Base-by-base conservation (phyloP, 2,113 vertebrate species). In the Macrotis lagotis region DNA sequence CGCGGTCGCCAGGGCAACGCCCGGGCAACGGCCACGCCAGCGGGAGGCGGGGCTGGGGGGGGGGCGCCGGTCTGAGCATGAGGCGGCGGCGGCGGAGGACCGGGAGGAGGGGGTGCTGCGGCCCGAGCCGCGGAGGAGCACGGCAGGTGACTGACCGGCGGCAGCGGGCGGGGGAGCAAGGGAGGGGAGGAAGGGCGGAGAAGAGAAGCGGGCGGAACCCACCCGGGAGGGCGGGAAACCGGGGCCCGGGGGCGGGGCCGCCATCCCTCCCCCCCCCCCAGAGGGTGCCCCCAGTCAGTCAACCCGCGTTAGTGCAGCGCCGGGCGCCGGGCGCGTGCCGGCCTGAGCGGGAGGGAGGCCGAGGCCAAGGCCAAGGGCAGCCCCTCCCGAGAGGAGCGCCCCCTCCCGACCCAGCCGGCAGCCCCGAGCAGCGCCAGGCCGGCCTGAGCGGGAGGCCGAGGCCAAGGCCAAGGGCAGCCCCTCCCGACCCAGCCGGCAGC, bases 1-100 rank as follows among this genome's bases (percentile, higher is more conserved):
- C 2, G 2, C 88, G 14, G 97, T 97, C 96, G 95, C 97, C 96
- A 95, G 55, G 95, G 97, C 95, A 97, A 94, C 97, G 59, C 91
- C 31, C 9, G 11, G 48, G 52, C 50, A 91, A 53, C 91, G 51
- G 74, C 2, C 88, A 88, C 50, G 28, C 83, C 16, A 31, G 90
- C 53, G 31, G 89, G 66, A 59, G 66, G 89, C 0, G 4, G 28
- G 3, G 48, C 3, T 8, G 59, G n/a, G 66, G n/a, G 37, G n/a
- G 37, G 37, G 16, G 37, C 19, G 19, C 44, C 66, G 24, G 37
- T 83, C 66, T 24, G 66, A 83, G 37, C 44, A 83, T 83, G 66
- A 83, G 66, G 89, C 53, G 3, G 50, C 25, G 55, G 55, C 8
- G 50, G 93, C 49, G 14, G 51, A 48, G 48, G 50, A 0, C 28